These are phyloP conservation scores for Vanessa atalanta DNA, from an alignment of 1,140 invertebrate genomes.

Conservation along the genomic window DNA sequence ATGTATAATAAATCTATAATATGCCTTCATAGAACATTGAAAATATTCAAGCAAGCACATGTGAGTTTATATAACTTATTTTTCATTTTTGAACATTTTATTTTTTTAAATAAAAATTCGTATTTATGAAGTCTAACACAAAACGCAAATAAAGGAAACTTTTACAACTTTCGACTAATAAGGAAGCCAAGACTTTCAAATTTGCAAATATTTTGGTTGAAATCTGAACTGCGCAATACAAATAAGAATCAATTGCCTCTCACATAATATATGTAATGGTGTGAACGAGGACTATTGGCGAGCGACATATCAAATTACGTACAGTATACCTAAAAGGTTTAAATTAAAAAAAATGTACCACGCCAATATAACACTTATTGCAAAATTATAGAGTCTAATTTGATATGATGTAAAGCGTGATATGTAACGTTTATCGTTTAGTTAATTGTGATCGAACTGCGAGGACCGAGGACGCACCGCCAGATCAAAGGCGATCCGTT, in stretches of 20 bases:
- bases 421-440: slow-evolving; percentile 38
- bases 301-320: slow-evolving; percentile 53
- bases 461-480: slow-evolving; percentile 49
- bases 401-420: neutral
- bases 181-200: slow-evolving; percentile 17
- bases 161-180: slow-evolving; percentile 19
- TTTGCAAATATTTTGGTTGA: slow-evolving; percentile 24
- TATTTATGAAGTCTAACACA: neutral
- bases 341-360: neutral
- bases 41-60: too few relatives aligned
- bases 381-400: slow-evolving; percentile 30
- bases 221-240: slow-evolving; percentile 35
- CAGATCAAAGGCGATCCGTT: slow-evolving; percentile 57
- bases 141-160: neutral
- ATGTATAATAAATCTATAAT: too few relatives aligned
- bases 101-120: neutral
- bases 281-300: slow-evolving; percentile 53
- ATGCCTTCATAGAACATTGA: too few relatives aligned
- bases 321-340: slow-evolving; percentile 30
- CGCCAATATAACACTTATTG: slow-evolving; percentile 20
- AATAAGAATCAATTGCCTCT: slow-evolving; percentile 42
- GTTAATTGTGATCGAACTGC: slow-evolving; percentile 44
- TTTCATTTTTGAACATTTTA: too few relatives aligned
- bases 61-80: too few relatives aligned
- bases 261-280: slow-evolving; percentile 49